phyloP scores from a whole-genome alignment of 2,797 vertebrate species.

The Morus bassanus region DNA sequence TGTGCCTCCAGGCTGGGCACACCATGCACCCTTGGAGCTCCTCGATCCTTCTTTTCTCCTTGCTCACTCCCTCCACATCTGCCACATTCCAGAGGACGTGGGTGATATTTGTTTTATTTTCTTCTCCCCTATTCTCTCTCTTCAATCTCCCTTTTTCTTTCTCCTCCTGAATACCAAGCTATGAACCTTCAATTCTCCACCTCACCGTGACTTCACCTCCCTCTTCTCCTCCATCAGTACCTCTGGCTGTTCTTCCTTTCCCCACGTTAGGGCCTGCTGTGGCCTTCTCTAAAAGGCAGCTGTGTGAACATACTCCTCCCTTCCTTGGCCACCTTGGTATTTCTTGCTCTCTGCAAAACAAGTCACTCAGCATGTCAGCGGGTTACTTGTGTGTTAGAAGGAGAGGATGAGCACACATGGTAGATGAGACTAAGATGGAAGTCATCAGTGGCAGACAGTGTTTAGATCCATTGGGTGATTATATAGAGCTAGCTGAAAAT shows the following conservation, averaged over 20 bases:
- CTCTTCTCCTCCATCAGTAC: background rate
- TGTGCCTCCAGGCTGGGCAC: background rate
- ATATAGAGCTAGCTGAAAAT: background rate
- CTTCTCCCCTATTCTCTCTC: background rate
- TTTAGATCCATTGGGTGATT: background rate
- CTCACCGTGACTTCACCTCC: background rate
- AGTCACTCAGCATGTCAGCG: background rate
- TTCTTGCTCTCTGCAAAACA: background rate
- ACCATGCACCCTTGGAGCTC: background rate
- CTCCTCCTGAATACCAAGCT: background rate
- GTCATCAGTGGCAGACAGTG: background rate
- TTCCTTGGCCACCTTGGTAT: background rate
- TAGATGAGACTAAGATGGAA: background rate
- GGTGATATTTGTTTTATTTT: background rate
- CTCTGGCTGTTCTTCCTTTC: background rate
- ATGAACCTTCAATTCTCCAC: background rate
- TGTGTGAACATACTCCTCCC: background rate
- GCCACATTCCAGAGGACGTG: background rate
- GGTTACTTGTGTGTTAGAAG: background rate
- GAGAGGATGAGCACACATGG: background rate
- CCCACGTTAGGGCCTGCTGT: background rate
- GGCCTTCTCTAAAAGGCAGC: background rate
- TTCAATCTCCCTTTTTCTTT: background rate
- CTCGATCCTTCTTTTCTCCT: background rate
- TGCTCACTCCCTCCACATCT: background rate